Conservation (phyloP, 2,113 vertebrate species). For the Stomatorhinus ivindoensis region DNA sequence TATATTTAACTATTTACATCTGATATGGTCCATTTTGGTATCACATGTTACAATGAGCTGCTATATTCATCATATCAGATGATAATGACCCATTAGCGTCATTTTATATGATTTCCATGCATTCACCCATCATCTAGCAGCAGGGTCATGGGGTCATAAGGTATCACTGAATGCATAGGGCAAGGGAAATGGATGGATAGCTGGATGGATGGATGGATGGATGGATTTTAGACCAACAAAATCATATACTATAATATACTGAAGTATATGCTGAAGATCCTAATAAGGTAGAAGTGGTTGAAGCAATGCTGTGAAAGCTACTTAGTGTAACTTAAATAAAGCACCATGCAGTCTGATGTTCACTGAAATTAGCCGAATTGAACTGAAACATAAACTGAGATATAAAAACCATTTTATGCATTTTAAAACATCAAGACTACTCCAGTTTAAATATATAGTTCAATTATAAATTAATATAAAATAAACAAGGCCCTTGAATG, state of each 20-base stretch:
- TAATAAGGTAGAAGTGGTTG: not conserved
- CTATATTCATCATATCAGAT: not conserved
- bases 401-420: not conserved
- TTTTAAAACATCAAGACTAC: not conserved
- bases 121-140: not conserved
- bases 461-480: not conserved
- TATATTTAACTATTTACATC: not conserved
- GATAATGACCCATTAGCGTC: not conserved
- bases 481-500: not conserved
- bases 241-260: not conserved
- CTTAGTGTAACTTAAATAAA: not conserved
- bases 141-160: not conserved
- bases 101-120: not conserved
- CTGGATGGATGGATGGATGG: not conserved
- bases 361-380: not conserved
- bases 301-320: not conserved
- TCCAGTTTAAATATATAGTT: not conserved
- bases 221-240: not conserved
- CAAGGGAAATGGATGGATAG: not conserved
- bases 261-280: not conserved
- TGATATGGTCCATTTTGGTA: not conserved
- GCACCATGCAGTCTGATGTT: not conserved
- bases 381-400: not conserved
- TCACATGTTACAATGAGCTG: not conserved
- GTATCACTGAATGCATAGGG: not conserved